Evolutionary conservation across 1,140 invertebrate genomes (phyloP).

Genomic region (Bombus cullumanus): DNA sequence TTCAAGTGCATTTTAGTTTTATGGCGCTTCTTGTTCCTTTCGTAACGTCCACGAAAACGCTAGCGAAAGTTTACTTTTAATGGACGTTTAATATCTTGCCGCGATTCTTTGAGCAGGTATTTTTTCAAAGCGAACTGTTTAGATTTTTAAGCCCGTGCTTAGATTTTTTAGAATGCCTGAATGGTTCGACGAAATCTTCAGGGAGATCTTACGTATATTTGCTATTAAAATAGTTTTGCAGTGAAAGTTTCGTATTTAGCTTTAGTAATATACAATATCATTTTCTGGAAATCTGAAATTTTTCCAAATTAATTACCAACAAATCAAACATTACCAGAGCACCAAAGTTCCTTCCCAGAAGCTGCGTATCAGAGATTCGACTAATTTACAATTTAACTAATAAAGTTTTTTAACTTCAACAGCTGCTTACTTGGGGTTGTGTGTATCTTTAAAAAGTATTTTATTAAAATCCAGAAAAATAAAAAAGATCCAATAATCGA

Average conservation of each 20-base stretch:
- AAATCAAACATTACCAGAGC: no score
- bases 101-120: background rate
- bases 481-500: no score
- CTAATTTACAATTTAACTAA: background rate
- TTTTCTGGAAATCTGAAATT: background rate
- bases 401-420: background rate
- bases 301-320: background rate
- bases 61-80: background rate
- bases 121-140: background rate
- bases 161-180: background rate
- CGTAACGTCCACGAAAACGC: background rate
- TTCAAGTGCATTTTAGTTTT: background rate
- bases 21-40: background rate
- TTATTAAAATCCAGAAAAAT: no score
- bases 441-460: no score
- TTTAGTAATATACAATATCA: background rate
- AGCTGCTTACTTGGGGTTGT: background rate
- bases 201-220: no score
- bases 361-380: no score
- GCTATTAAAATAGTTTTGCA: no score
- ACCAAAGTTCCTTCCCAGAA: no score
- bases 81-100: background rate
- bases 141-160: background rate
- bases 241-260: no score
- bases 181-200: background rate